Conservation (phyloP, 1,140 invertebrate species). For the Varroa destructor region DNA sequence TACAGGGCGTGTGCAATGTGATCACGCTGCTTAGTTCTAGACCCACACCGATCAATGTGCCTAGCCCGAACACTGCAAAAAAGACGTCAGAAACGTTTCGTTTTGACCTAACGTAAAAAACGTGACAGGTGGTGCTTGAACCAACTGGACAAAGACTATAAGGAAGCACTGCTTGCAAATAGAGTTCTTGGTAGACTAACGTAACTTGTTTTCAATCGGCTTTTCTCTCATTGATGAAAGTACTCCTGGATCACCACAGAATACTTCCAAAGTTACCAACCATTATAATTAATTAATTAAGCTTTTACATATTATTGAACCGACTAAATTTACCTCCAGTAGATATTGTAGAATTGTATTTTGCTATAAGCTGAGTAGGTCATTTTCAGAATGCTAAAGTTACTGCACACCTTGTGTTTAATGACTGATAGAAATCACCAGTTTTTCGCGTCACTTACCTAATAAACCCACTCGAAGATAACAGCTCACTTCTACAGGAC, state of each 20-base stretch:
- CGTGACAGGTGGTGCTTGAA: constrained; percentile 20
- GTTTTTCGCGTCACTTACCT: constrained; percentile 40
- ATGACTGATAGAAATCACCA: too few relatives aligned
- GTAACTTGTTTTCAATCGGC: not conserved
- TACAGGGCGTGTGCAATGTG: constrained; percentile 47
- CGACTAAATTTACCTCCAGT: too few relatives aligned
- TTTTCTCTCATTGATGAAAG: too few relatives aligned
- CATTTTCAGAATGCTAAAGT: too few relatives aligned
- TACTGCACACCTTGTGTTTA: too few relatives aligned
- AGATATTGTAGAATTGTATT: too few relatives aligned
- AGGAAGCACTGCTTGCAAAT: not conserved
- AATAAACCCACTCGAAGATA: constrained; percentile 54
- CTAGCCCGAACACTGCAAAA: constrained; percentile 51
- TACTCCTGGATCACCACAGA: too few relatives aligned
- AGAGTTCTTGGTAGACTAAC: constrained; percentile 32
- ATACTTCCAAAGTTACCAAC: too few relatives aligned
- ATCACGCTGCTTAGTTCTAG: constrained; percentile 52
- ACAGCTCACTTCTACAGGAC: constrained; percentile 49
- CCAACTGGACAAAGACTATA: not conserved
- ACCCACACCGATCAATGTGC: constrained; percentile 53
- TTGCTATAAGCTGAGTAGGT: too few relatives aligned
- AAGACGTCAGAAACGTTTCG: constrained; percentile 28
- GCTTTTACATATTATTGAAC: too few relatives aligned
- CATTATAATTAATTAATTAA: too few relatives aligned
- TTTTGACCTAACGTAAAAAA: not conserved